These are phyloP conservation scores for Diadema setosum DNA, from an alignment of 35 echinoderm and acorn worm genomes.

Conservation along the genomic window DNA sequence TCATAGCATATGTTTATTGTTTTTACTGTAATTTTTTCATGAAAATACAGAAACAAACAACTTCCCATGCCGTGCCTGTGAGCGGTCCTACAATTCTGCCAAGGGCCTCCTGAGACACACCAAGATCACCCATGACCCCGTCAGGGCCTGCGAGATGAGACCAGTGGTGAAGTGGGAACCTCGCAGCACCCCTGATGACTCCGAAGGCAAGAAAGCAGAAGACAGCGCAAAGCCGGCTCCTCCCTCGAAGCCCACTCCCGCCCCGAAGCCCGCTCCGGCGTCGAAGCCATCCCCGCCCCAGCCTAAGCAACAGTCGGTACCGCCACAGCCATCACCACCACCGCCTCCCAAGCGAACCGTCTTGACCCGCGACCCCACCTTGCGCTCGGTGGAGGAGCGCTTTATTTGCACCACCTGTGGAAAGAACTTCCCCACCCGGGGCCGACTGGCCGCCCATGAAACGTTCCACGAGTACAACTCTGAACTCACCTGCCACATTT, in stretches of 20 bases:
- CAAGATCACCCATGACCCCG: not conserved
- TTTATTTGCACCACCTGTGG: not conserved
- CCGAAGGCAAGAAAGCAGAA: not conserved
- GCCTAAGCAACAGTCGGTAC: no score
- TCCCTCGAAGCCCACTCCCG: not conserved
- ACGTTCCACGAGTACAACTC: not conserved
- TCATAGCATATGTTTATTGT: no score
- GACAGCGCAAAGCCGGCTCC: not conserved
- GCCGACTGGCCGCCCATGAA: not conserved
- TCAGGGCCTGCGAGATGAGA: not conserved
- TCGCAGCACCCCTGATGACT: not conserved
- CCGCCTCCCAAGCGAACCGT: not conserved
- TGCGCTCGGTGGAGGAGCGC: not conserved
- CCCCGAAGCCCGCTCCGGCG: no score
- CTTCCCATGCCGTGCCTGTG: not conserved
- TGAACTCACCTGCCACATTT: not conserved
- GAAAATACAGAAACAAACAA: not conserved
- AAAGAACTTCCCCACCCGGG: constrained; percentile 1
- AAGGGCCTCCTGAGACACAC: not conserved
- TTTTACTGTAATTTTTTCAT: not conserved
- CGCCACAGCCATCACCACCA: not conserved
- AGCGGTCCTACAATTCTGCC: not conserved
- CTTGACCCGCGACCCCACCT: not conserved
- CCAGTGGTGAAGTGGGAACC: not conserved
- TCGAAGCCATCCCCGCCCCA: no score